Evolutionary conservation across 1,140 invertebrate genomes (phyloP).

Genomic region (Tachypleus tridentatus): DNA sequence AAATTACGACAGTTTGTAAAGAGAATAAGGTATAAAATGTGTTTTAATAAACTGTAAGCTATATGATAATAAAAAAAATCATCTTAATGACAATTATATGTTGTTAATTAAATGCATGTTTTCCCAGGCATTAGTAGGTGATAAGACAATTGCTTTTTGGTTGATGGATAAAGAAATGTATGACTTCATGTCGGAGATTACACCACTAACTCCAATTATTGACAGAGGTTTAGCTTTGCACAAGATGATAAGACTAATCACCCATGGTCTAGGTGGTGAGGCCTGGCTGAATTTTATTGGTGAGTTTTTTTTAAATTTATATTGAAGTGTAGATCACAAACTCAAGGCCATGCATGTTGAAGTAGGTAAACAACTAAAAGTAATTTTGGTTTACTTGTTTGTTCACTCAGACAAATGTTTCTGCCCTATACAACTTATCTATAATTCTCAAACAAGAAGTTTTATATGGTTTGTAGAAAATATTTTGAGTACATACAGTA

Average conservation of each 20-base stretch:
- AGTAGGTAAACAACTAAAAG: too few relatives aligned
- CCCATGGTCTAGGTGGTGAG: slow-evolving; percentile 87
- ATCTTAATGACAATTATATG: neutral
- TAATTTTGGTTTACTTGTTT: too few relatives aligned
- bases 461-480: too few relatives aligned
- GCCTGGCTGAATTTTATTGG: slow-evolving; percentile 98
- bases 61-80: too few relatives aligned
- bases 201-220: slow-evolving; percentile 32
- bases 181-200: slow-evolving; percentile 75
- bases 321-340: neutral
- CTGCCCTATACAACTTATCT: too few relatives aligned
- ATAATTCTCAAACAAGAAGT: too few relatives aligned
- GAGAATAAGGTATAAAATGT: too few relatives aligned
- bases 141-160: slow-evolving; percentile 99
- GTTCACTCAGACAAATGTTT: too few relatives aligned
- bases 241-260: slow-evolving; percentile 92
- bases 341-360: too few relatives aligned
- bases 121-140: slow-evolving; percentile 77
- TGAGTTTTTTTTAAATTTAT: slow-evolving; percentile 30
- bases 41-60: too few relatives aligned
- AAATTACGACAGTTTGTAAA: too few relatives aligned
- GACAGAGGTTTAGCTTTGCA: slow-evolving; percentile 70
- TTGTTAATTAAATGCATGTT: neutral
- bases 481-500: too few relatives aligned
- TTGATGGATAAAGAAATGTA: slow-evolving; percentile 99